Conservation (phyloP, 2,888 invertebrate genomes). For the Tuta absoluta region DNA sequence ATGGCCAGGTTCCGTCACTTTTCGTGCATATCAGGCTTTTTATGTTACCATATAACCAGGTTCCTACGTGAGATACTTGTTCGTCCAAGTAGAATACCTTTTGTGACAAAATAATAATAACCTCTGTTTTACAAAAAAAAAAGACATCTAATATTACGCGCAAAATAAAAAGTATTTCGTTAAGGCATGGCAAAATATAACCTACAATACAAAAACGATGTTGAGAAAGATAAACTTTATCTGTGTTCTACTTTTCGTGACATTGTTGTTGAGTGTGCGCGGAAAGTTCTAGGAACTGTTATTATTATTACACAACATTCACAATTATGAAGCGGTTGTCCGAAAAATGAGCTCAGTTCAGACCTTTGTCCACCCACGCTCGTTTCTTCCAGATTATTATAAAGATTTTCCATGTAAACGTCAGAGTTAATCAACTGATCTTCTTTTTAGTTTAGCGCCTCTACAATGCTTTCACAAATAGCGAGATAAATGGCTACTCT, state of each 20-base stretch:
- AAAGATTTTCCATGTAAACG: neutral
- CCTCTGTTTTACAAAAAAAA: no score
- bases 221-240: neutral
- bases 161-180: no score
- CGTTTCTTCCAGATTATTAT: conserved; percentile 1
- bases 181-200: no score
- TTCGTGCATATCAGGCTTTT: no score
- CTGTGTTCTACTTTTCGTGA: neutral
- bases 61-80: no score
- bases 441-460: neutral
- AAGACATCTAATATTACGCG: no score
- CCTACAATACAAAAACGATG: no score
- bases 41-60: no score
- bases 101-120: no score
- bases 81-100: no score
- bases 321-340: neutral
- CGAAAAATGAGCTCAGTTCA: neutral
- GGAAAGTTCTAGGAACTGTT: neutral
- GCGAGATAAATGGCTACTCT: neutral
- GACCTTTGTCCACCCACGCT: conserved; percentile 3
- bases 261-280: neutral
- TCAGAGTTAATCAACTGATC: neutral
- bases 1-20: no score
- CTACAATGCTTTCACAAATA: neutral
- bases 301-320: conserved; percentile 2